These are phyloP conservation scores for Naso thynnoides DNA, from an alignment of 2,797 vertebrate species.

Conservation along the genomic window DNA sequence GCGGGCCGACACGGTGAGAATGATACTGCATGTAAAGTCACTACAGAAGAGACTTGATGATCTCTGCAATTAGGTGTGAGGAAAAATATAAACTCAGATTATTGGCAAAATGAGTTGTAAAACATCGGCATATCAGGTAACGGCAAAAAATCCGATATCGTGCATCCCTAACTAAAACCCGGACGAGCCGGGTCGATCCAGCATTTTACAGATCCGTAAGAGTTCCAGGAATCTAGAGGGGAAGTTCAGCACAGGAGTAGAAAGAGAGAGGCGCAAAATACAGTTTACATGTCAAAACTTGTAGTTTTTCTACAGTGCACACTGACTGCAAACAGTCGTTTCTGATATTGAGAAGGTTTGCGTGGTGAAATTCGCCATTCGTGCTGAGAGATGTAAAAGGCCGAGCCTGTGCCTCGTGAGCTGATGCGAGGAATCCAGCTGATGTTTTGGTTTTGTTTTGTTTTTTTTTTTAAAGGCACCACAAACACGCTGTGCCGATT, in stretches of 20 bases:
- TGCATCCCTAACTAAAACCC: too few relatives aligned
- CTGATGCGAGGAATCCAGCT: slow-evolving; percentile 50
- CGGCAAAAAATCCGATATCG: too few relatives aligned
- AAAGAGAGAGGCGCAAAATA: slow-evolving; percentile 75
- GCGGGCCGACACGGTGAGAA: too few relatives aligned
- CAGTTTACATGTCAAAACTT: slow-evolving; percentile 69
- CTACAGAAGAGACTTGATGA: too few relatives aligned
- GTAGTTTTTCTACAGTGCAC: slow-evolving; percentile 79
- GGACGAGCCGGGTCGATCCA: slow-evolving; percentile 65
- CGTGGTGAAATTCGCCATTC: slow-evolving; percentile 59
- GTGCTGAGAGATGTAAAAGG: slow-evolving; percentile 76
- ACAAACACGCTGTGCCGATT: slow-evolving; percentile 16
- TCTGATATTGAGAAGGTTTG: slow-evolving; percentile 65
- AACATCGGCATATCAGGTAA: too few relatives aligned
- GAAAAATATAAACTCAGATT: too few relatives aligned
- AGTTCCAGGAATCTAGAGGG: slow-evolving; percentile 64
- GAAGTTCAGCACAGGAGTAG: slow-evolving; percentile 74
- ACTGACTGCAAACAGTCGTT: slow-evolving; percentile 76
- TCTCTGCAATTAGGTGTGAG: too few relatives aligned
- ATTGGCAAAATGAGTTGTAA: too few relatives aligned
- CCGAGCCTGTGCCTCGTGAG: slow-evolving; percentile 79
- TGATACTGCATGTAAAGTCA: too few relatives aligned
- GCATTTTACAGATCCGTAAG: slow-evolving; percentile 72
- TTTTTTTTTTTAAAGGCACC: slow-evolving; percentile 35
- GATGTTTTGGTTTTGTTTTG: slow-evolving; percentile 1